phyloP scores from a whole-genome alignment of 1,140 invertebrate genomes.

The Aphelinus atriplicis region DNA sequence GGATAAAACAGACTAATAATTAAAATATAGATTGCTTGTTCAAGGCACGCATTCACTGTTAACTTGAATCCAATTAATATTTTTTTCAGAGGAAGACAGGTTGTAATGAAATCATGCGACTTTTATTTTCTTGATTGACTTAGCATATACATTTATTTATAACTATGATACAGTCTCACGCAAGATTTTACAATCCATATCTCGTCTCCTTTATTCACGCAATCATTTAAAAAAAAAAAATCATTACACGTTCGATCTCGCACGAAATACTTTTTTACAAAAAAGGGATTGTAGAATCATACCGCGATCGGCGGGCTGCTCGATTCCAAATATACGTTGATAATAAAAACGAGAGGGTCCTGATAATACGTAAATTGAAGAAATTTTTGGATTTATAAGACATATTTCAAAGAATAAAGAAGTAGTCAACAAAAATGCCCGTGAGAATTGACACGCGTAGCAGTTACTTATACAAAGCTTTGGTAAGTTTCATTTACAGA shows the following conservation, averaged over 20 bases:
- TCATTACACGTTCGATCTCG: constrained; percentile 21
- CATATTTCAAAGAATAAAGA: too few species aligned
- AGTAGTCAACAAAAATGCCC: constrained; percentile 22
- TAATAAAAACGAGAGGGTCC: constrained; percentile 7
- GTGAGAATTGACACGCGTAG: constrained; percentile 9
- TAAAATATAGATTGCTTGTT: too few species aligned
- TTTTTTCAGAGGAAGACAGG: too few species aligned
- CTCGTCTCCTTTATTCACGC: constrained; percentile 43
- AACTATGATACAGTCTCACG: constrained; percentile 62
- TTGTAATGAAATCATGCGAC: too few species aligned
- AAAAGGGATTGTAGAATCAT: constrained; percentile 43
- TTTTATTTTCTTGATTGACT: constrained; percentile 39
- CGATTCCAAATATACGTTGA: constrained; percentile 42
- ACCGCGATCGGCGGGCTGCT: constrained; percentile 51
- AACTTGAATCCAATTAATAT: too few species aligned
- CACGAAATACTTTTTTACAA: constrained; percentile 44
- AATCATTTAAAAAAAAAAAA: constrained; percentile 42
- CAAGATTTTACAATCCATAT: constrained; percentile 54
- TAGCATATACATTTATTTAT: constrained; percentile 64
- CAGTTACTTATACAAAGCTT: constrained; percentile 48
- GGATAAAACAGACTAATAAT: too few species aligned
- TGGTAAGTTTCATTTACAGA: constrained; percentile 44
- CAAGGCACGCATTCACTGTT: too few species aligned
- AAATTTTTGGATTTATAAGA: constrained; percentile 6
- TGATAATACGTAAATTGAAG: constrained; percentile 10